Conservation (phyloP, 2,113 vertebrate genomes). For the Anguilla rostrata region DNA sequence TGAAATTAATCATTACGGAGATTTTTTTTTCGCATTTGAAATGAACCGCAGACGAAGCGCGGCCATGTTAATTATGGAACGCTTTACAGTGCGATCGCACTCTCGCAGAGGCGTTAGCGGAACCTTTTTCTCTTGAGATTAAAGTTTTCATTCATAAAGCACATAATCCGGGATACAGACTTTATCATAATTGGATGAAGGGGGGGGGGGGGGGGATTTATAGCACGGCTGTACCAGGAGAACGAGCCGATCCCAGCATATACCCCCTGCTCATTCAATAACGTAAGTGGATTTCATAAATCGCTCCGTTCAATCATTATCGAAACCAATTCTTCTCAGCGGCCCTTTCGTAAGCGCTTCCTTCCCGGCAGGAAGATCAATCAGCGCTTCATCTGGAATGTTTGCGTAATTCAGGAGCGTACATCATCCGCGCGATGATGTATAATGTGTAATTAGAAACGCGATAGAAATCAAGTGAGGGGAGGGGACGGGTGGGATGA, state of each 20-base stretch:
- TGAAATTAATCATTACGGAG: neutral
- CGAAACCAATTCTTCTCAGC: neutral
- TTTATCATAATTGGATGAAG: constrained; percentile 24
- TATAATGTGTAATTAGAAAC: neutral
- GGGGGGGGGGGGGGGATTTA: constrained; percentile 5
- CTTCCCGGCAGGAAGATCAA: neutral
- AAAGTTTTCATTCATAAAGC: constrained; percentile 3
- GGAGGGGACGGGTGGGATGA: neutral
- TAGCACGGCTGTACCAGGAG: neutral
- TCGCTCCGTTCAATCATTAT: constrained; percentile 14
- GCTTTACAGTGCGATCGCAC: neutral
- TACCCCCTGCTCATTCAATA: neutral
- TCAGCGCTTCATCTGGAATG: constrained; percentile 20
- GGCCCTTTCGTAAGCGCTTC: neutral
- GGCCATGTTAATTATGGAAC: neutral
- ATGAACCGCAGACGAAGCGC: neutral
- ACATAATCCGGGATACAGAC: constrained; percentile 21
- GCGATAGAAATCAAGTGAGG: neutral
- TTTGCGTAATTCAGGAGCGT: constrained; percentile 8
- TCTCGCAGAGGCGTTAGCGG: neutral
- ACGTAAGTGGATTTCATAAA: neutral
- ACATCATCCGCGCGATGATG: constrained; percentile 1
- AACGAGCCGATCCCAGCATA: neutral
- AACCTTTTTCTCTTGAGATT: neutral
- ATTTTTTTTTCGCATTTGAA: neutral